Evolutionary conservation across 1,140 invertebrate species (phyloP), one percentile per base, ranked within the genome.

Genomic region (Drosophila triauraria): DNA sequence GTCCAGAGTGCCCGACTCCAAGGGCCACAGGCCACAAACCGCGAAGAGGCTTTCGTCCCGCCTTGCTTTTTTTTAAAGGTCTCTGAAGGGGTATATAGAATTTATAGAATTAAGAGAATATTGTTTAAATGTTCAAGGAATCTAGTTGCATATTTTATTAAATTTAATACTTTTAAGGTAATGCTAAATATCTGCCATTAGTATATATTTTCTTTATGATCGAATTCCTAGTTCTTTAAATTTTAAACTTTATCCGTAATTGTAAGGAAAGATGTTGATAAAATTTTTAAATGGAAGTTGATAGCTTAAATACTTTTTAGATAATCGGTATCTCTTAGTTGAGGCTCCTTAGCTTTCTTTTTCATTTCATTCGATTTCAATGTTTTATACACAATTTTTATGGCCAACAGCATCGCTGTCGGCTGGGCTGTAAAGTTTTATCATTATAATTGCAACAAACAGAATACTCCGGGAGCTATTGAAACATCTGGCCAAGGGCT

Each of bases 21-120:
- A 50, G 53, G 27, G 67, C 75, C 64, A 70, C 68, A 78, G 75
- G 67, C 75, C 69, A 35, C 75, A 75, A 78, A 54, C 76, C 76
- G 50, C 69, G 78, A 60, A 67, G 77, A 50, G 59, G 54, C 75
- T 59, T 61, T 64, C 63, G 69, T 35, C 35, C 23, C 32, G 10
- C 15, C 48, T 46, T 15, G 20, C 5, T 10, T 40, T 75, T 74
- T 53, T 61, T 44, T 51, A 50, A 35, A 30, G 38, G 17, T 6
- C 13, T 12, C 0, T 35, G 3, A 0, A 2, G 0, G 54, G 27
- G 54, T 61, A 61, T 63, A 42, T 42, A 23, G 13, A 9, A 12
- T 27, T 32, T n/a, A 0, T 8, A 2, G 20, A 60, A 32, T 32
- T 23, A 2, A 13, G 8, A 9, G 3, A 20, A 10, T 53, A 25